Evolutionary conservation across 2,888 invertebrate genomes (phyloP).

Genomic region (Xanthostigma xanthostigma): DNA sequence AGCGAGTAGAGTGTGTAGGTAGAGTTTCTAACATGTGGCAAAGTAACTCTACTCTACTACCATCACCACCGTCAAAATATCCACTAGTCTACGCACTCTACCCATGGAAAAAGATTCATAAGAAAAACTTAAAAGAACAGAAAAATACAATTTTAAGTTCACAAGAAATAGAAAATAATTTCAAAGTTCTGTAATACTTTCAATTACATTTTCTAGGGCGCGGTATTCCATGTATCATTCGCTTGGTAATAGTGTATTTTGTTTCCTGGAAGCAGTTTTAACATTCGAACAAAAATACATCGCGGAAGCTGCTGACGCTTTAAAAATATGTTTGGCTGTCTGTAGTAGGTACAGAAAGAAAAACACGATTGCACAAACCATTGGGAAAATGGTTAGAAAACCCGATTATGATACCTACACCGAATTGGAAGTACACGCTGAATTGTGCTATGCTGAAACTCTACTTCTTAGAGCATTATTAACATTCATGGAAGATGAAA

Average conservation of each 20-base stretch:
- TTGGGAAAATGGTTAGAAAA: constrained; percentile 68
- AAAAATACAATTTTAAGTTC: no score
- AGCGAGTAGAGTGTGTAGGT: no score
- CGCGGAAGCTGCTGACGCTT: constrained; percentile 51
- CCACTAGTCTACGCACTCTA: no score
- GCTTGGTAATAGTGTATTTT: constrained; percentile 73
- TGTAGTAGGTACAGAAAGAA: constrained; percentile 58
- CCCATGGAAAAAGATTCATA: no score
- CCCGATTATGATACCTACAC: constrained; percentile 63
- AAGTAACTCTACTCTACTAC: no score
- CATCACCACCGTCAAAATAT: no score
- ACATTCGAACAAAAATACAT: constrained; percentile 79
- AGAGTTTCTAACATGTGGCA: no score
- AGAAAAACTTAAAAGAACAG: no score
- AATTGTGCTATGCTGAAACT: constrained; percentile 87
- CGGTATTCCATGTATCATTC: constrained; percentile 82
- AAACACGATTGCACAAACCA: constrained; percentile 56
- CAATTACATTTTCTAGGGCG: constrained; percentile 36
- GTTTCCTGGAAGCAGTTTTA: constrained; percentile 82
- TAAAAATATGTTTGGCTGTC: constrained; percentile 64
- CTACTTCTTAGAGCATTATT: constrained; percentile 76
- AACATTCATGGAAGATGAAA: constrained; percentile 90
- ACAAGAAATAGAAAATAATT: no score
- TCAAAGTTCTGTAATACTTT: background rate
- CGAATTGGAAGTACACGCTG: constrained; percentile 82